Percentiles rank a stretch among this genome's conserved stretches.
These are phyloP conservation scores for Urocyon cinereoargenteus DNA, from an alignment of 2,797 vertebrate species.

Conservation along the genomic window DNA sequence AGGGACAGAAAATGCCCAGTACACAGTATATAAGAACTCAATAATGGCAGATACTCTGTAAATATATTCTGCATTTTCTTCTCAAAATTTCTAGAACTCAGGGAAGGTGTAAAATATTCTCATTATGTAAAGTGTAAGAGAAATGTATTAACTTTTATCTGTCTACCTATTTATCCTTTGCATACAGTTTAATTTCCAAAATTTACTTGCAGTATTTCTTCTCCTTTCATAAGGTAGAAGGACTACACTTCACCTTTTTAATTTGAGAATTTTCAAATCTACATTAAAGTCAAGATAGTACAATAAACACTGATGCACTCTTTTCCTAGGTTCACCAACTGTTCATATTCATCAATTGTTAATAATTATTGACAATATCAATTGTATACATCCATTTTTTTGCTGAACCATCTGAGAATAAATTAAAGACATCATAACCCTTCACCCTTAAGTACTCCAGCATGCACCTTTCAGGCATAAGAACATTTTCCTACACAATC, in stretches of 20 bases:
- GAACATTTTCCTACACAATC: not conserved
- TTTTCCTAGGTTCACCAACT: not conserved
- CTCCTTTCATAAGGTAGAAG: not conserved
- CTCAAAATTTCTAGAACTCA: not conserved
- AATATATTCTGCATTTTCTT: not conserved
- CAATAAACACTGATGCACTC: not conserved
- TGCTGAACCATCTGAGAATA: not conserved
- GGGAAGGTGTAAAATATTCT: not conserved
- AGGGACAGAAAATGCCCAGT: not conserved
- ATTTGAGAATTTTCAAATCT: not conserved
- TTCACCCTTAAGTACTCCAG: not conserved
- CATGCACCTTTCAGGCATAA: not conserved
- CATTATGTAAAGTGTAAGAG: not conserved
- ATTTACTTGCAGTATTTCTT: not conserved
- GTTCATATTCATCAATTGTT: not conserved
- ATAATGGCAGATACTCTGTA: not conserved
- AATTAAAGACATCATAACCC: not conserved
- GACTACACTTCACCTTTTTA: not conserved
- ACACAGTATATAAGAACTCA: not conserved
- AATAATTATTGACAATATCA: not conserved
- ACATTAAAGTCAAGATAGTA: not conserved
- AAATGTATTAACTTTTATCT: constrained; percentile 1
- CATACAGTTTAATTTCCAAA: not conserved
- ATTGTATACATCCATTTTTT: not conserved
- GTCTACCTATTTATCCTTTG: not conserved